Evolutionary conservation across 2,888 invertebrate species (phyloP), one percentile per base, ranked within the genome.

Genomic region (Eilema sororculum): DNA sequence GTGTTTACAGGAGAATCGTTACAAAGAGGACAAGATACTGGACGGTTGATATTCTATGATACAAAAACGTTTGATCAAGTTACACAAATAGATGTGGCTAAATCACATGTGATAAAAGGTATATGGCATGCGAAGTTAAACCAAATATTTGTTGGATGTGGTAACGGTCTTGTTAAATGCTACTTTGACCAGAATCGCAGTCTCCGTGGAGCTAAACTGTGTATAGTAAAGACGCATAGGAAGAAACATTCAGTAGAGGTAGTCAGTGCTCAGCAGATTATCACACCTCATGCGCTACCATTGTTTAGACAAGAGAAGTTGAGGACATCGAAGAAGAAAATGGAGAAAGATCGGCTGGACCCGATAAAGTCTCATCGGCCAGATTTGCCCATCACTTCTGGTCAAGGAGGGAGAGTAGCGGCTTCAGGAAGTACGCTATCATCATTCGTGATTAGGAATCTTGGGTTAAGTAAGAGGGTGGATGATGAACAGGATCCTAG

Each of bases 71-170:
- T 98, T 80, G 96, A 98, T 28, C 87, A 96, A 41, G 96, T 98
- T 0, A 96, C 97, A 58, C 96, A 97, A 75, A 96, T 99, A 69
- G 96, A 97, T 12, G 98, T 99, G 0, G 96, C 97, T 0, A 96
- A 97, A 83, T 97, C 98, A 0, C 98, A 98, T 78, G 97, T 98
- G 0, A 98, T 99, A 1, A 98, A 99, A 87, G 96, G 97, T 0
- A 90, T 98, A 0, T 99, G 99, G 99, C 99, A 99, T 93, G 98
- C 99, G 0, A 98, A 99, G 89, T 92, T 99, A n/a, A 99, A 99
- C 88, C 99, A 99, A 89, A 97, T 99, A 59, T 98, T 99, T 76
- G 97, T 98, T 0, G 98, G 99, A 0, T 98, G 98, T 80, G 98
- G 98, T 0, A 98, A 99, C 88, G 99, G 99, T 0, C 95, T 96